Evolutionary conservation across 1,140 invertebrate genomes (phyloP).

Genomic region (Bicyclus anynana): DNA sequence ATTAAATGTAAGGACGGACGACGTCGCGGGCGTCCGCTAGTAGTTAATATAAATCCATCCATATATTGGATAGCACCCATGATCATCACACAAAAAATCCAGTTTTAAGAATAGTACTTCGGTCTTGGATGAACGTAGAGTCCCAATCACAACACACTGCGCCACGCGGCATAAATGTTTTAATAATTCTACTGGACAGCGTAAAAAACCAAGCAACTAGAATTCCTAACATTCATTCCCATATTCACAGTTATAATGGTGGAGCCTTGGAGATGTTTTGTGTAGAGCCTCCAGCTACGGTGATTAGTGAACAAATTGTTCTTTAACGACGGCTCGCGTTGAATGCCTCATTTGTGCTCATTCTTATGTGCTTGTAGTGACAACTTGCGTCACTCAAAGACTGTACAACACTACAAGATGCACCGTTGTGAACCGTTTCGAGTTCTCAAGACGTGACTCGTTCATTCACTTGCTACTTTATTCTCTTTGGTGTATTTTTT

Average conservation of each 20-base stretch:
- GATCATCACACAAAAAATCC: too few relatives aligned
- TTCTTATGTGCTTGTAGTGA: neutral
- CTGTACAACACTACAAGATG: neutral
- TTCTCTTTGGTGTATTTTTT: too few relatives aligned
- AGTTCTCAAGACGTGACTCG: neutral
- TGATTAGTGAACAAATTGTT: constrained; percentile 8
- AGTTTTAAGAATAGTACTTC: too few relatives aligned
- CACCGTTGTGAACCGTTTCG: neutral
- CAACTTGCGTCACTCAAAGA: neutral
- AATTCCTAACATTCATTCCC: neutral
- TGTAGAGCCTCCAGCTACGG: neutral
- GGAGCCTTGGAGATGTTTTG: neutral
- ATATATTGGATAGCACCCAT: too few relatives aligned
- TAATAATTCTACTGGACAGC: too few relatives aligned
- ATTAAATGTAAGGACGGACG: too few relatives aligned
- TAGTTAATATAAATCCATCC: too few relatives aligned
- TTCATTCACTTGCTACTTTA: neutral
- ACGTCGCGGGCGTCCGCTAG: too few relatives aligned
- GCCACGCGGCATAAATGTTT: too few relatives aligned
- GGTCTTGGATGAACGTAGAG: too few relatives aligned
- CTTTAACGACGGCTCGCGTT: constrained; percentile 3
- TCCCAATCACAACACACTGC: too few relatives aligned
- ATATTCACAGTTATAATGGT: constrained; percentile 5
- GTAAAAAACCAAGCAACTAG: neutral
- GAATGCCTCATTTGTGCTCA: constrained; percentile 5